phyloP scores from a whole-genome alignment of 1,140 invertebrate species.

The Ostrea denselamellosa region DNA sequence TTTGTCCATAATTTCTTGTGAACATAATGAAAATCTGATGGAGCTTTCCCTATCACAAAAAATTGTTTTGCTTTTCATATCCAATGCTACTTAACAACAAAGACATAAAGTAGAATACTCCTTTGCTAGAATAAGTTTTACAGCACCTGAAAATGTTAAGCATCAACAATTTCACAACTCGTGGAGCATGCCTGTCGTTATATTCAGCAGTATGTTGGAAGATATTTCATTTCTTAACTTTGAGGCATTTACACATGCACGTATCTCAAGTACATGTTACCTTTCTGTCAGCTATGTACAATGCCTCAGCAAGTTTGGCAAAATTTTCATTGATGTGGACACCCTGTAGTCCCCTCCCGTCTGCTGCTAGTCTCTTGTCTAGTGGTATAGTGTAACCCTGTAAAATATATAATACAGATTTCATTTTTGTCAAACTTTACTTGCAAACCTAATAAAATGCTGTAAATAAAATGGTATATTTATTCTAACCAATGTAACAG shows the following conservation, averaged over 20 bases:
- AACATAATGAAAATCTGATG: background rate
- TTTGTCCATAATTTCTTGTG: too few relatives aligned
- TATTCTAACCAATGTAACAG: background rate
- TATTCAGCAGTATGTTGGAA: too few relatives aligned
- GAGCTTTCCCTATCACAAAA: background rate
- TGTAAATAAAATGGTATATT: background rate
- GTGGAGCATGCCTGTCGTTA: too few relatives aligned
- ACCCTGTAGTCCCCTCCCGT: constrained; percentile 97
- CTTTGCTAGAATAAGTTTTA: too few relatives aligned
- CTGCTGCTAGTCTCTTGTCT: constrained; percentile 98
- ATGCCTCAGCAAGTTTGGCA: constrained; percentile 96
- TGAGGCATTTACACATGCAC: background rate
- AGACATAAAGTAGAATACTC: too few relatives aligned
- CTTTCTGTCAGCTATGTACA: constrained; percentile 99
- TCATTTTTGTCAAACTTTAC: too few relatives aligned
- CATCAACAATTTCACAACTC: too few relatives aligned
- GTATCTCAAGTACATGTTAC: constrained; percentile 60
- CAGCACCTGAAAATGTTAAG: too few relatives aligned
- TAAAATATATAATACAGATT: constrained; percentile 11
- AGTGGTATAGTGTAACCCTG: constrained; percentile 97
- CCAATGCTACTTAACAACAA: too few relatives aligned
- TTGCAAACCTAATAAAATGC: background rate
- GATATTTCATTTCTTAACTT: too few relatives aligned
- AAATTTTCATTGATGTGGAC: constrained; percentile 99
- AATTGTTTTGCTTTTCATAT: background rate